A percentile compares a stretch with the other conserved stretches of the same genome.
Conservation (phyloP, 2,797 vertebrate genomes). For the Bryconaethiops microstoma region DNA sequence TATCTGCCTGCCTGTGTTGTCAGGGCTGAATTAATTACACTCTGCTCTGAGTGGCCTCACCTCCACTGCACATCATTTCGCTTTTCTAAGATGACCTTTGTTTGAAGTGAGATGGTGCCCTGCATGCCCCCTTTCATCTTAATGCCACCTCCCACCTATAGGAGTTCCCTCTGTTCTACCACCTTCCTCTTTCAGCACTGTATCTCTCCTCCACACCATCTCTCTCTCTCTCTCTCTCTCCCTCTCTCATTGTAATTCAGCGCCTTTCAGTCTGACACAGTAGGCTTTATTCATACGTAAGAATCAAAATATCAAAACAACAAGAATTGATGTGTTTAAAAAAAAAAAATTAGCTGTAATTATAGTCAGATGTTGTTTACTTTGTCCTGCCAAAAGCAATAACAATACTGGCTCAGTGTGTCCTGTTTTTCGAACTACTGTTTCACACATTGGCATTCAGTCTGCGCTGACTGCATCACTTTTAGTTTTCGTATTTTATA, state of each 20-base stretch:
- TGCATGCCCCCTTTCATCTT: constrained; percentile 55
- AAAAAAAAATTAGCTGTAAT: too few species aligned
- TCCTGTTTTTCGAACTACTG: background rate
- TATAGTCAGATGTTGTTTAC: too few species aligned
- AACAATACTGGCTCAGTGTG: background rate
- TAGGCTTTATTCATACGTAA: background rate
- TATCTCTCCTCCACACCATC: background rate
- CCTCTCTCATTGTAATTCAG: background rate
- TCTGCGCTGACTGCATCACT: background rate
- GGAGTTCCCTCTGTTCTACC: constrained; percentile 53
- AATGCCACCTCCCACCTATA: constrained; percentile 54
- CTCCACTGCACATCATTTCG: constrained; percentile 16
- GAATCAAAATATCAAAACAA: too few species aligned
- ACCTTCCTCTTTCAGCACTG: constrained; percentile 28
- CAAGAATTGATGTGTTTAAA: too few species aligned
- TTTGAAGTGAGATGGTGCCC: constrained; percentile 53
- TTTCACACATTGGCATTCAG: background rate
- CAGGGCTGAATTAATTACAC: constrained; percentile 26
- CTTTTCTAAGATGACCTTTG: constrained; percentile 50
- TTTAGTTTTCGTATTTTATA: background rate
- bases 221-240: too few species aligned
- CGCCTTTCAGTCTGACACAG: background rate
- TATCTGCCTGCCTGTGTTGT: background rate
- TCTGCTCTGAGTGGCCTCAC: background rate
- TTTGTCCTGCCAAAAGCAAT: too few species aligned